Conservation (phyloP, 2,113 vertebrate species). For the Caretta caretta region DNA sequence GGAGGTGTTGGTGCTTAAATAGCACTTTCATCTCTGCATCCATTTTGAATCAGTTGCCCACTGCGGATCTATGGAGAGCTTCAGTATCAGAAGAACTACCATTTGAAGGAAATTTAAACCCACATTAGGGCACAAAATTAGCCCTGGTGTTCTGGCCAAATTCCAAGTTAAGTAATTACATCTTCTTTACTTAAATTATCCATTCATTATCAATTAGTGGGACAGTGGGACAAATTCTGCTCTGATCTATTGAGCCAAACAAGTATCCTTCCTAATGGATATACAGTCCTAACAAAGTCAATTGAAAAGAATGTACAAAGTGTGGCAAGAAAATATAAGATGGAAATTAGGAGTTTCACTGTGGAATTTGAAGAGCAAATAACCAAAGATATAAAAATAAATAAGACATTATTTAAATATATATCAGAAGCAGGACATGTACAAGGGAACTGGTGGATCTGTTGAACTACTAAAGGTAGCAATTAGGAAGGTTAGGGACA, state of each 20-base stretch:
- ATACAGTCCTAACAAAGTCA: neutral
- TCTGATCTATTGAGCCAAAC: neutral
- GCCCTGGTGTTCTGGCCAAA: neutral
- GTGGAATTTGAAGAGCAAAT: neutral
- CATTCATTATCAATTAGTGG: neutral
- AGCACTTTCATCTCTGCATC: neutral
- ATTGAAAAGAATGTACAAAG: neutral
- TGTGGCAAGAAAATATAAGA: neutral
- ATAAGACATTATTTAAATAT: no score
- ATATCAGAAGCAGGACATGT: no score
- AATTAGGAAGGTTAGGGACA: accelerated
- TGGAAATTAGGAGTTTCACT: neutral
- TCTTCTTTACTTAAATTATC: neutral
- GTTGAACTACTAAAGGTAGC: neutral
- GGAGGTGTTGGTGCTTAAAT: neutral
- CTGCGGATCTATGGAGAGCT: neutral
- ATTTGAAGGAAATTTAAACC: neutral
- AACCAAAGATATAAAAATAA: neutral
- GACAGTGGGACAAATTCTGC: neutral
- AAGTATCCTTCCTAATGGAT: neutral
- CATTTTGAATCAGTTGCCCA: neutral
- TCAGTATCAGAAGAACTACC: neutral
- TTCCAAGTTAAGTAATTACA: neutral
- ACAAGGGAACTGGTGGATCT: neutral
- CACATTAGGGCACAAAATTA: neutral